Percentiles rank a stretch among this genome's conserved stretches.
Conservation (phyloP, 1,140 invertebrate species). For the Drosophila varians region DNA sequence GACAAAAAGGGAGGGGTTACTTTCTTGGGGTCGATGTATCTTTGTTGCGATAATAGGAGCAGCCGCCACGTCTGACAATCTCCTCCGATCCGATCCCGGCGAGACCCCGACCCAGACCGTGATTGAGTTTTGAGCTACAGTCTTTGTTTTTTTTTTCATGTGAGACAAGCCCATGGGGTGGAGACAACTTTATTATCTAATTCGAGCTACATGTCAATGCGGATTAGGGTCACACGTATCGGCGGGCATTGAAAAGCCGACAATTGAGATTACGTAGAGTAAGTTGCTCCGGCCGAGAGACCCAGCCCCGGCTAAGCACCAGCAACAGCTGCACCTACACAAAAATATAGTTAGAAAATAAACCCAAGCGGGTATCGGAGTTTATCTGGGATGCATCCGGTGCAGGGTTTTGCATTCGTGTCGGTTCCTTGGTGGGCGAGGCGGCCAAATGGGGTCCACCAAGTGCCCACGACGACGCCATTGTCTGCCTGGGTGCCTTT, state of each 20-base stretch:
- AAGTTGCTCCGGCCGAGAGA: conserved; percentile 3
- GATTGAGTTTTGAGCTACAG: conserved; percentile 7
- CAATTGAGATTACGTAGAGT: conserved; percentile 65
- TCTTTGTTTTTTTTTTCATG: too few relatives aligned
- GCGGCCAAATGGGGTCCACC: conserved; percentile 1
- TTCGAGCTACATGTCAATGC: conserved; percentile 78
- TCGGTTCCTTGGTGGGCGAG: conserved; percentile 1
- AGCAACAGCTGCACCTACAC: conserved; percentile 24
- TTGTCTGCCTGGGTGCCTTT: conserved; percentile 32
- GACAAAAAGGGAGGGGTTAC: background rate
- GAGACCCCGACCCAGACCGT: conserved; percentile 42
- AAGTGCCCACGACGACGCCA: conserved; percentile 29
- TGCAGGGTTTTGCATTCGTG: conserved; percentile 52
- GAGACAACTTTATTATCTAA: conserved; percentile 76
- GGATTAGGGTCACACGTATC: conserved; percentile 81
- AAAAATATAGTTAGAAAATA: conserved; percentile 41
- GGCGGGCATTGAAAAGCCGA: conserved; percentile 62
- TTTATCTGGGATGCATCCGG: conserved; percentile 49
- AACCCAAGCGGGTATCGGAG: conserved; percentile 24
- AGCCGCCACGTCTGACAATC: conserved; percentile 43
- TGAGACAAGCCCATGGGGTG: conserved; percentile 27
- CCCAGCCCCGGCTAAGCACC: background rate
- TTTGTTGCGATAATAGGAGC: conserved; percentile 50
- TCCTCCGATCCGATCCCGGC: conserved; percentile 15
- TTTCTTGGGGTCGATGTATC: conserved; percentile 23